Evolutionary conservation across 2,113 vertebrate species (phyloP).

Genomic region (Tor tambroides): DNA sequence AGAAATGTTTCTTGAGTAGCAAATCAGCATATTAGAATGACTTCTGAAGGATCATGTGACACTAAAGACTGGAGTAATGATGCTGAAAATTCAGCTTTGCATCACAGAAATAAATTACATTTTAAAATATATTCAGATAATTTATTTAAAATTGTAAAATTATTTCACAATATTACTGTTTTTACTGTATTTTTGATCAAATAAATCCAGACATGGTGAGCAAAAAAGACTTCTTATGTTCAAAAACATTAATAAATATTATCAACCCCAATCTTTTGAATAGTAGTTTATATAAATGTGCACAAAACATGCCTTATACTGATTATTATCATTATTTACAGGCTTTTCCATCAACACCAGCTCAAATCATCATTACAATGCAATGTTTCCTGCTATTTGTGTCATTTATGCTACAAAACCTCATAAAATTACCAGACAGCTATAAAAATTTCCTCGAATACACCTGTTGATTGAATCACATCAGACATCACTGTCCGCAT

Average conservation of each 20-base stretch:
- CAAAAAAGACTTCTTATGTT: background rate
- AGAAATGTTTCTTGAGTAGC: background rate
- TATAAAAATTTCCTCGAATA: background rate
- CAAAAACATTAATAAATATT: background rate
- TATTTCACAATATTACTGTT: background rate
- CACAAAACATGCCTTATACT: background rate
- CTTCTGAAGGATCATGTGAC: background rate
- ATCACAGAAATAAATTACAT: too few relatives aligned
- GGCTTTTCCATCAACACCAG: background rate
- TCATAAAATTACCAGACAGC: background rate
- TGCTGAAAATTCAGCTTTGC: too few relatives aligned
- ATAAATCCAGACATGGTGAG: background rate
- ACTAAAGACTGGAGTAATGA: background rate
- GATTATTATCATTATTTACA: background rate
- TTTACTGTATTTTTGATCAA: background rate
- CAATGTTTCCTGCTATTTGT: background rate
- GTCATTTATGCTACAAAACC: background rate
- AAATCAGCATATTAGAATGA: background rate
- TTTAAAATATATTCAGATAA: too few relatives aligned
- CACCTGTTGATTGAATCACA: background rate
- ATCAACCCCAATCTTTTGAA: background rate
- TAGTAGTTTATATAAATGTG: background rate
- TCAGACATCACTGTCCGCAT: background rate
- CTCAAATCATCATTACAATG: background rate
- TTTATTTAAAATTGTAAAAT: too few relatives aligned